Conservation (phyloP, 2,113 vertebrate genomes). For the Hemiprocne comata region DNA sequence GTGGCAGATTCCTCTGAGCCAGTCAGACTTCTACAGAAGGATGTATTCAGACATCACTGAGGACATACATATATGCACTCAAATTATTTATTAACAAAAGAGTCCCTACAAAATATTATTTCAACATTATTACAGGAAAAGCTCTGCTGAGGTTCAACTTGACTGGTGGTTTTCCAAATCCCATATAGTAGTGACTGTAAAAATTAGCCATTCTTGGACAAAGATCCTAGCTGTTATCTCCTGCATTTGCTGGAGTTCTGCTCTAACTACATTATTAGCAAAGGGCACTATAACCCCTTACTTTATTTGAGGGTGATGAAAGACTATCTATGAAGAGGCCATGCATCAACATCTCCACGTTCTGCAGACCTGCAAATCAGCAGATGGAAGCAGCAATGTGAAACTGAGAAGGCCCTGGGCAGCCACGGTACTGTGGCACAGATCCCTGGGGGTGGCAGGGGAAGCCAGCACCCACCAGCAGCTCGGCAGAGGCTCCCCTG, state of each 20-base stretch:
- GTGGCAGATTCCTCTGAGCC: neutral
- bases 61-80: neutral
- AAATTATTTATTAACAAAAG: slow-evolving; percentile 7
- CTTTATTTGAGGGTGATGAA: neutral
- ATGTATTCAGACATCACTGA: neutral
- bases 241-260: neutral
- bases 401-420: neutral
- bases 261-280: neutral
- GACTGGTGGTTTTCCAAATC: neutral
- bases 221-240: too few species aligned
- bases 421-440: rapidly evolving
- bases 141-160: neutral
- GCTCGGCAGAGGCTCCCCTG: neutral
- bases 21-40: neutral
- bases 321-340: neutral
- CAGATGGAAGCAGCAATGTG: neutral
- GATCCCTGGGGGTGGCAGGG: neutral
- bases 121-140: slow-evolving; percentile 9
- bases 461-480: neutral
- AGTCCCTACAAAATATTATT: neutral
- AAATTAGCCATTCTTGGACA: too few species aligned
- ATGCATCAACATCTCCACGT: neutral
- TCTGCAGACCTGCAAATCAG: neutral
- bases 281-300: neutral
- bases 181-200: neutral